Conservation (phyloP, 2,888 invertebrate species). For the Icerya purchasi region DNA sequence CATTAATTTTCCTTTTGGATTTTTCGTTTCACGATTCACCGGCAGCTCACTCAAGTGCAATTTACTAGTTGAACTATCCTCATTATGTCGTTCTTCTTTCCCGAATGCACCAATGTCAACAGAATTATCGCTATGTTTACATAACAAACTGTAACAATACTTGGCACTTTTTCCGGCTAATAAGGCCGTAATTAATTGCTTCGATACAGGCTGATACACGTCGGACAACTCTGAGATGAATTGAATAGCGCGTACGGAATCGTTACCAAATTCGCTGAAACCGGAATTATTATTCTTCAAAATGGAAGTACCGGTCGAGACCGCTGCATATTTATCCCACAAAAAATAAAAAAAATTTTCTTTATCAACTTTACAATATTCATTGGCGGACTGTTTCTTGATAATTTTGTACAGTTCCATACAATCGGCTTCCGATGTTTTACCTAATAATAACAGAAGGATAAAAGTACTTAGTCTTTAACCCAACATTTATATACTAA, state of each 20-base stretch:
- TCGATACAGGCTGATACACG: neutral
- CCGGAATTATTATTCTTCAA: conserved; percentile 22
- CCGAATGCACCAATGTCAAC: too few relatives aligned
- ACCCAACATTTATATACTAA: too few relatives aligned
- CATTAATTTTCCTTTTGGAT: neutral
- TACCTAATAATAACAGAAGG: conserved; percentile 7
- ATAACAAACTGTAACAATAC: neutral
- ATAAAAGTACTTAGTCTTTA: too few relatives aligned
- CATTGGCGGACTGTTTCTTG: neutral
- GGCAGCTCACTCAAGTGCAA: too few relatives aligned
- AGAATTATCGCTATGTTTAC: too few relatives aligned
- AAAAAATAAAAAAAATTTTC: neutral
- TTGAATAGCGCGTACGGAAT: conserved; percentile 44
- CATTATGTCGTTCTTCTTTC: too few relatives aligned
- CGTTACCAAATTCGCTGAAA: conserved; percentile 43
- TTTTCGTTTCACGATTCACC: too few relatives aligned
- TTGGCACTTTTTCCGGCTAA: neutral
- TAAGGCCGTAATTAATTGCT: neutral
- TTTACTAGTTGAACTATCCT: too few relatives aligned
- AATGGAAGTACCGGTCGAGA: neutral
- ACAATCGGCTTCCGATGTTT: conserved; percentile 2
- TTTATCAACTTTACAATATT: too few relatives aligned
- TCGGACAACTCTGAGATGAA: conserved; percentile 22
- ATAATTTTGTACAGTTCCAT: neutral
- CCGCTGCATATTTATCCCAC: conserved; percentile 7